Conservation (phyloP, 1,140 invertebrate species). For the Agrypnia vestita region DNA sequence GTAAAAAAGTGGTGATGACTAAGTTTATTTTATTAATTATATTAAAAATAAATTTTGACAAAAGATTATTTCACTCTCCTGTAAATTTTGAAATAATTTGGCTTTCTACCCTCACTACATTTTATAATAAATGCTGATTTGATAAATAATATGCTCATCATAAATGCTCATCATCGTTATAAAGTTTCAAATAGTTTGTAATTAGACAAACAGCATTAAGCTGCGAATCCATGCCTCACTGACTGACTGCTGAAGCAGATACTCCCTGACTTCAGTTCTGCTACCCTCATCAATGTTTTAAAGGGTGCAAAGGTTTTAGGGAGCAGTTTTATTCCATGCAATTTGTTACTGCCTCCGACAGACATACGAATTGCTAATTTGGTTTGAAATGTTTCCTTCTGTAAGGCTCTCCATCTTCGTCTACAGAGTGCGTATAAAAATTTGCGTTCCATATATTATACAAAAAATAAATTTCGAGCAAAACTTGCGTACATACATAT, state of each 20-base stretch:
- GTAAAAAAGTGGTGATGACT: too few relatives aligned
- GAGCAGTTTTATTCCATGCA: conserved; percentile 51
- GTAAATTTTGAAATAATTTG: too few relatives aligned
- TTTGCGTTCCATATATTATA: too few relatives aligned
- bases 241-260: background rate
- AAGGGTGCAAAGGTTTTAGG: background rate
- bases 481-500: too few relatives aligned
- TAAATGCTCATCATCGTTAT: background rate
- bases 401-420: too few relatives aligned
- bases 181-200: background rate
- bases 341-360: conserved; percentile 55
- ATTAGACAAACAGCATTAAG: background rate
- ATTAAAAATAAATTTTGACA: too few relatives aligned
- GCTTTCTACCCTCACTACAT: too few relatives aligned
- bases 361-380: conserved; percentile 54
- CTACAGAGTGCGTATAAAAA: background rate
- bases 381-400: background rate
- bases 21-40: too few relatives aligned
- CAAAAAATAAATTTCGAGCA: too few relatives aligned
- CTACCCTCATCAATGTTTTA: conserved; percentile 6
- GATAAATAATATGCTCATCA: too few relatives aligned
- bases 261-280: background rate
- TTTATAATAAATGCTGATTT: too few relatives aligned
- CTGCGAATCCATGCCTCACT: background rate
- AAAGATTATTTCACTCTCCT: too few relatives aligned